Base-by-base conservation (phyloP, 2,797 vertebrate species). In the Cynopterus sphinx region DNA sequence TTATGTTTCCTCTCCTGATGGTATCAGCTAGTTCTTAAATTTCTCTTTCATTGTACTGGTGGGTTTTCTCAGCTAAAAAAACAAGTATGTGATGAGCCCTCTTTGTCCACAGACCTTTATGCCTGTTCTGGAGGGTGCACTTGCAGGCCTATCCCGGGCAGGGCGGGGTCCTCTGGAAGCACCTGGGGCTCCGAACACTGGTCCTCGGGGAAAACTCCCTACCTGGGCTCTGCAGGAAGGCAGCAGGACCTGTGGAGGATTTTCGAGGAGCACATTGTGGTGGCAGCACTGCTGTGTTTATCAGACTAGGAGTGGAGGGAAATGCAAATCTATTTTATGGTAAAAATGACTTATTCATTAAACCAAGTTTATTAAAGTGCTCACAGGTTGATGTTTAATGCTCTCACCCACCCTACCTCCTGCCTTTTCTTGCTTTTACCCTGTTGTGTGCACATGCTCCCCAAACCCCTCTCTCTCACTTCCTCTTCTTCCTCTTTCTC, bases 261-360 rank as follows among this genome's bases (percentile, higher is more conserved):
- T 92, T 90, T 31, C 0, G 10, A 86, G 84, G 41, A 4, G 3
- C 3, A 0, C 5, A 3, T 15, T 16, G 21, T 59, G 39, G 61
- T 1, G 31, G 49, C 11, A 15, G 59, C 31, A 22, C 31, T 9
- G 77, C 75, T 28, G n/a, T 10, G 26, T 87, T 87, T 74, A 46
- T 94, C n/a, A 24, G 68, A 39, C 31, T 9, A 3, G 2, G 43
- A 41, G 6, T 13, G 6, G 39, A 46, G 9, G 87, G 36, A 65
- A 78, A 75, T 5, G 46, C 39, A 84, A 73, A 81, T 31, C 36
- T 79, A 11, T 81, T 92, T 91, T 70, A 86, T 36, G 61, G 36
- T 59, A 71, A 26, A 93, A 74, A 67, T 63, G 83, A 77, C n/a
- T 93, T 92, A 46, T 81, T 96, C 93, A 95, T 36, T 94, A 95